Percentiles rank a stretch among this genome's conserved stretches.
These are phyloP conservation scores for Actinia tenebrosa DNA, from an alignment of 64 coral and sea anemone genomes.

Conservation along the genomic window DNA sequence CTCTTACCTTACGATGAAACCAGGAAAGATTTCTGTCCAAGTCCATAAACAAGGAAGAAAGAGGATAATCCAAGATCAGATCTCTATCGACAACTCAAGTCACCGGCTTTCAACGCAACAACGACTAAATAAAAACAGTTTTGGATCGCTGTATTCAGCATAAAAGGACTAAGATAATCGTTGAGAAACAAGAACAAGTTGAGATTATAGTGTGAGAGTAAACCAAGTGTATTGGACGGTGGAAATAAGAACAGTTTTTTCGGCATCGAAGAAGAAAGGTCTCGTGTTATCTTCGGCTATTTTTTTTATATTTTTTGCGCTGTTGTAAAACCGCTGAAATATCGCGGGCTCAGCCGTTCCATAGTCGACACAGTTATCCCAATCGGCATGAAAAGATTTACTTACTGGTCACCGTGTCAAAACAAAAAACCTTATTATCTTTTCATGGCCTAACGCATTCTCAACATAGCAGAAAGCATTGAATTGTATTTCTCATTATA, in stretches of 20 bases:
- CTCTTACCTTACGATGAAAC: constrained; percentile 22
- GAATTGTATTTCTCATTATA: too few species aligned
- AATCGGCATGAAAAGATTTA: not conserved
- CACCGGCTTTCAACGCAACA: not conserved
- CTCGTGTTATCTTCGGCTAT: not conserved
- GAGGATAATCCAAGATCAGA: not conserved
- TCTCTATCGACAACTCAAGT: not conserved
- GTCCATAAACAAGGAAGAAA: constrained; percentile 25
- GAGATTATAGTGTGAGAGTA: not conserved
- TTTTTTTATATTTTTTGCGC: not conserved
- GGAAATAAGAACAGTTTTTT: not conserved
- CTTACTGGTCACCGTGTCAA: not conserved
- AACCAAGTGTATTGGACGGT: not conserved
- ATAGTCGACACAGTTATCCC: not conserved
- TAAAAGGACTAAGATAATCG: not conserved
- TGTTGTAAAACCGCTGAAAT: not conserved
- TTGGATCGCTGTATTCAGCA: not conserved
- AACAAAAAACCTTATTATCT: not conserved
- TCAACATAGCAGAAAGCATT: too few species aligned
- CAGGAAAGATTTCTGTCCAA: constrained; percentile 33
- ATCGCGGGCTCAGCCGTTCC: not conserved
- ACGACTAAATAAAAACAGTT: not conserved
- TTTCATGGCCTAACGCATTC: too few species aligned
- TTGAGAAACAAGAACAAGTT: not conserved
- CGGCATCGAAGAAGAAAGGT: not conserved